These are phyloP conservation scores for Akabosia matsudoensis DNA, from an alignment of 1,140 invertebrate species.

Conservation along the genomic window DNA sequence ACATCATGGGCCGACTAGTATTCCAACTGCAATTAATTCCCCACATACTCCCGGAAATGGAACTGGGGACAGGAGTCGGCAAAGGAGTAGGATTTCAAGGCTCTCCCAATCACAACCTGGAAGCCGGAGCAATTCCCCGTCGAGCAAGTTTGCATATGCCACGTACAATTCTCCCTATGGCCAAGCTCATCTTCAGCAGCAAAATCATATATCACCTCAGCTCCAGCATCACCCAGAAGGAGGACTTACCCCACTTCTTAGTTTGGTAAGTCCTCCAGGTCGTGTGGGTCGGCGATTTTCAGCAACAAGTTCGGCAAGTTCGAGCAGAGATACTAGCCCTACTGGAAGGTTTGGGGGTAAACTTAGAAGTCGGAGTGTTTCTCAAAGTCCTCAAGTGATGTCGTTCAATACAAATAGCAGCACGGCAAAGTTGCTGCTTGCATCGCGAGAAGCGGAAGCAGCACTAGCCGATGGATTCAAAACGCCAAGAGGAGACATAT, in stretches of 20 bases:
- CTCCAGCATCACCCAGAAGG: neutral
- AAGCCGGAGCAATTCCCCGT: constrained; percentile 46
- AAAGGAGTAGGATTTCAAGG: constrained; percentile 37
- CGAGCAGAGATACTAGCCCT: constrained; percentile 45
- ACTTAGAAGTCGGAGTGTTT: constrained; percentile 39
- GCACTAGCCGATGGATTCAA: constrained; percentile 38
- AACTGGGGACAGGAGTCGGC: constrained; percentile 39
- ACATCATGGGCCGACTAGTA: constrained; percentile 2
- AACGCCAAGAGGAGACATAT: constrained; percentile 30
- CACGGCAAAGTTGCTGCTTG: constrained; percentile 42
- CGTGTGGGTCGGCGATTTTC: constrained; percentile 31
- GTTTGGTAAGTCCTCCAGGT: constrained; percentile 10
- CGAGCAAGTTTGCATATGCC: constrained; percentile 41
- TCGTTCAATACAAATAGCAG: constrained; percentile 33
- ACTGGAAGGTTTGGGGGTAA: constrained; percentile 30
- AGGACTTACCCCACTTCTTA: neutral
- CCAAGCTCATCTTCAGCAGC: constrained; percentile 23
- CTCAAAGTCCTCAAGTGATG: constrained; percentile 43
- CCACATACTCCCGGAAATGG: constrained; percentile 3
- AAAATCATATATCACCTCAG: constrained; percentile 11
- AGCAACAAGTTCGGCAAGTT: constrained; percentile 42
- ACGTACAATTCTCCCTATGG: constrained; percentile 45
- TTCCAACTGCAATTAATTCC: neutral
- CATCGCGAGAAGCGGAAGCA: constrained; percentile 44
- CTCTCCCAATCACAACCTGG: constrained; percentile 46